phyloP scores from a whole-genome alignment of 2,797 vertebrate species.

The Neostethus bicornis region DNA sequence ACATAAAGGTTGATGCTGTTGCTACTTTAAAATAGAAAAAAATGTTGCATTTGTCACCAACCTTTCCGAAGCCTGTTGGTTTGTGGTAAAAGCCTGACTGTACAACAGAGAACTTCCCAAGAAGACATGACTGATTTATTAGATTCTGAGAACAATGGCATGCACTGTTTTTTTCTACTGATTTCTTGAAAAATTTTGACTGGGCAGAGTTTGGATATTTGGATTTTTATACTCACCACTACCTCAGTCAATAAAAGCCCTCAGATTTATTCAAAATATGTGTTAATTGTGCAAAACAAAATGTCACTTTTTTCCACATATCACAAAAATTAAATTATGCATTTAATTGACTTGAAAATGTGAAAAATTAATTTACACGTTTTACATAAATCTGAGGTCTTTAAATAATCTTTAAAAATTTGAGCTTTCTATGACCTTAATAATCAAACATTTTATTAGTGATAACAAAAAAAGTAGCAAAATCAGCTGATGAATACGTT shows the following conservation, averaged over 20 bases:
- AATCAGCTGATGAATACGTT: conserved; percentile 17
- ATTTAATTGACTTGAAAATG: too few relatives aligned
- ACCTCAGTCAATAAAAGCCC: conserved; percentile 79
- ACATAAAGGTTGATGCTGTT: conserved; percentile 87
- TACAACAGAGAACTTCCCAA: conserved; percentile 82
- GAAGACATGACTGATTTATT: conserved; percentile 81
- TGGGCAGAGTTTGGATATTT: conserved; percentile 81
- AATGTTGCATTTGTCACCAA: conserved; percentile 83
- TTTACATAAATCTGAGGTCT: conserved; percentile 79
- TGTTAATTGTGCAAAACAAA: too few relatives aligned
- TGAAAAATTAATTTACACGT: conserved; percentile 7
- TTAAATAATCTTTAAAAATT: conserved; percentile 52
- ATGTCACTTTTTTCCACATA: too few relatives aligned
- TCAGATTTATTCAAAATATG: conserved; percentile 83
- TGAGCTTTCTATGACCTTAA: conserved; percentile 77
- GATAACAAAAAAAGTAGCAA: conserved; percentile 3
- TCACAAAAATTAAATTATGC: too few relatives aligned
- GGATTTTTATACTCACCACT: conserved; percentile 91
- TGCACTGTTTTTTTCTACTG: conserved; percentile 56
- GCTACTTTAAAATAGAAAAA: conserved; percentile 77
- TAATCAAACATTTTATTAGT: conserved; percentile 4
- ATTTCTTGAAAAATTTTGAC: conserved; percentile 80
- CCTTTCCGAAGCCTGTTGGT: conserved; percentile 90
- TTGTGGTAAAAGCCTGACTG: conserved; percentile 89
- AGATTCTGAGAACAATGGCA: conserved; percentile 71